A percentile compares a stretch with the other conserved stretches of the same genome.
These are phyloP conservation scores for Folsomia manolachei DNA, from an alignment of 2,888 invertebrate genomes.

Conservation along the genomic window DNA sequence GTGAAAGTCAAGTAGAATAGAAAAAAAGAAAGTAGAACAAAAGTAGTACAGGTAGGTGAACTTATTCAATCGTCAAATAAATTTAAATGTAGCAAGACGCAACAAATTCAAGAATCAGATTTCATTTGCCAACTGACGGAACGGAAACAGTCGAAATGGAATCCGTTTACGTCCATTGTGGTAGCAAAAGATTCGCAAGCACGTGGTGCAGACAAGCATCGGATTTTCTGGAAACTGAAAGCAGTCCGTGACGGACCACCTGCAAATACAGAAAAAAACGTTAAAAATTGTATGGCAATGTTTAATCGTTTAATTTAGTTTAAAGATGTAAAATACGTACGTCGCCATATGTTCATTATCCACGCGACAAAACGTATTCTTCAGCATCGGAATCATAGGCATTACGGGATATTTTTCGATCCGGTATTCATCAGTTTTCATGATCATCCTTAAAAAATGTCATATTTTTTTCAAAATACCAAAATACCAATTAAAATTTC, in stretches of 20 bases:
- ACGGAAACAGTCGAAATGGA: neutral
- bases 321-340: too few relatives aligned
- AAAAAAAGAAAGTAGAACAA: too few relatives aligned
- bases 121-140: conserved; percentile 16
- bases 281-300: too few relatives aligned
- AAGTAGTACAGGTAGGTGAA: too few relatives aligned
- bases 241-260: conserved; percentile 1
- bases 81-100: too few relatives aligned
- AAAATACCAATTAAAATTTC: neutral
- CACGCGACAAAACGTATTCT: neutral
- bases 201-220: conserved; percentile 26
- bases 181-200: neutral
- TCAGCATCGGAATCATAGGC: neutral
- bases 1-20: too few relatives aligned
- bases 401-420: neutral
- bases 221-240: conserved; percentile 42
- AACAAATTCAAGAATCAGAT: too few relatives aligned
- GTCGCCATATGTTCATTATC: neutral
- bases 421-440: neutral
- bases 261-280: neutral
- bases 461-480: neutral
- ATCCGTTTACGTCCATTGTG: neutral
- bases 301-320: too few relatives aligned
- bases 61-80: too few relatives aligned
- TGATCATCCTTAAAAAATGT: neutral